Evolutionary conservation across 2,113 vertebrate genomes (phyloP).

Genomic region (Bujurquina vittata): DNA sequence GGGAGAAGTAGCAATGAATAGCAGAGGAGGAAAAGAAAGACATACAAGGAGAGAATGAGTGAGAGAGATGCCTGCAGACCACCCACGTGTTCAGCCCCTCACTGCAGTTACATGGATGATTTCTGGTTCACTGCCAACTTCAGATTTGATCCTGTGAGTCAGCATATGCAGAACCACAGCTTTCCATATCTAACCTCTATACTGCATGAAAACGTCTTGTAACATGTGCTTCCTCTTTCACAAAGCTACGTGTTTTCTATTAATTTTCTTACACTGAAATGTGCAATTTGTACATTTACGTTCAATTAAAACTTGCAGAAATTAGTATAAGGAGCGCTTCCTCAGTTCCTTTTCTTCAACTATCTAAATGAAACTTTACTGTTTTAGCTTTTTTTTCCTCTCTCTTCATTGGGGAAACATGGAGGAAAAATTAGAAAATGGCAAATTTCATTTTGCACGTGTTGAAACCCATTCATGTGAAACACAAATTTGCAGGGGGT

Average conservation of each 20-base stretch:
- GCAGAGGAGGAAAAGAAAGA: conserved; percentile 38
- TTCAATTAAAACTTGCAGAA: background rate
- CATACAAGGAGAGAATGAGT: conserved; percentile 42
- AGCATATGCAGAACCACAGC: conserved; percentile 9
- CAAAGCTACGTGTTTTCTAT: background rate
- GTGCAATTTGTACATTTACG: background rate
- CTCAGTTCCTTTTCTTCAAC: background rate
- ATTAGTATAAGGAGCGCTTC: background rate
- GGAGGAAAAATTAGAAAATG: background rate
- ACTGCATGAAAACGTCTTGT: background rate
- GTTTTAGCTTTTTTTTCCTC: background rate
- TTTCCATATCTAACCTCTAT: background rate
- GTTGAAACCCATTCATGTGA: background rate
- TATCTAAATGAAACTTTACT: background rate
- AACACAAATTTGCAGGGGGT: no score
- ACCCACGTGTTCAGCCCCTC: conserved; percentile 82
- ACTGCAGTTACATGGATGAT: conserved; percentile 54
- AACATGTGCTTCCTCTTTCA: background rate
- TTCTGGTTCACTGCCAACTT: conserved; percentile 13
- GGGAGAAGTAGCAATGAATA: background rate
- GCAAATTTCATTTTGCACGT: background rate
- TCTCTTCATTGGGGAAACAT: background rate
- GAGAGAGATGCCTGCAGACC: conserved; percentile 76
- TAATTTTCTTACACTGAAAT: background rate
- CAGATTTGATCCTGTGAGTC: conserved; percentile 46